Conservation (phyloP, 2,113 vertebrate genomes). For the Eira barbara region DNA sequence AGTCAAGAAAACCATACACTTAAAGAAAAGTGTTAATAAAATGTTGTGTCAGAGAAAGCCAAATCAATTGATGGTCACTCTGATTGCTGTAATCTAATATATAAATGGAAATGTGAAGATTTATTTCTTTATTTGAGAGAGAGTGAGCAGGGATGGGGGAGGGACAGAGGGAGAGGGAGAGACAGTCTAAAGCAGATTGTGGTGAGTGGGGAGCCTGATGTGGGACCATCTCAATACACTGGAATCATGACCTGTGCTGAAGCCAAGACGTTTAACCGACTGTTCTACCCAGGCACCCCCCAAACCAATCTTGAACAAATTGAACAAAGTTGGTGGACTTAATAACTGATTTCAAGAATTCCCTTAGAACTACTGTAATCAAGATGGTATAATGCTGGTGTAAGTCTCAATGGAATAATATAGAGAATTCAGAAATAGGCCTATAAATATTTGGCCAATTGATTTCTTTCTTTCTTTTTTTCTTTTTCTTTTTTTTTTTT, state of each 20-base stretch:
- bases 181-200: too few species aligned
- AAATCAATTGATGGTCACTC: background rate
- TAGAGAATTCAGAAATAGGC: background rate
- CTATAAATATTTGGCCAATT: background rate
- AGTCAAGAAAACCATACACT: background rate
- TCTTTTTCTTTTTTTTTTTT: background rate
- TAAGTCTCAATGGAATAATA: background rate
- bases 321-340: background rate
- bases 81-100: background rate
- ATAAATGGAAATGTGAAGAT: background rate
- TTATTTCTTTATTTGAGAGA: background rate
- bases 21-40: slow-evolving; percentile 21
- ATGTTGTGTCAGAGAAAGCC: background rate
- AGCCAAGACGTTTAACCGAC: too few species aligned
- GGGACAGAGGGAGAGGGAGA: too few species aligned
- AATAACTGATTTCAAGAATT: background rate
- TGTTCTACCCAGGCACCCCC: too few species aligned
- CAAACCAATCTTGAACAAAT: background rate
- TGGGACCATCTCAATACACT: too few species aligned
- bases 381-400: background rate
- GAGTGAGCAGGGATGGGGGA: too few species aligned
- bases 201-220: too few species aligned
- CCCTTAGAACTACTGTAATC: background rate
- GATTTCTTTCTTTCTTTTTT: background rate
- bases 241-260: too few species aligned